Evolutionary conservation across 2,113 vertebrate genomes (phyloP).

Genomic region (Cinclus cinclus): DNA sequence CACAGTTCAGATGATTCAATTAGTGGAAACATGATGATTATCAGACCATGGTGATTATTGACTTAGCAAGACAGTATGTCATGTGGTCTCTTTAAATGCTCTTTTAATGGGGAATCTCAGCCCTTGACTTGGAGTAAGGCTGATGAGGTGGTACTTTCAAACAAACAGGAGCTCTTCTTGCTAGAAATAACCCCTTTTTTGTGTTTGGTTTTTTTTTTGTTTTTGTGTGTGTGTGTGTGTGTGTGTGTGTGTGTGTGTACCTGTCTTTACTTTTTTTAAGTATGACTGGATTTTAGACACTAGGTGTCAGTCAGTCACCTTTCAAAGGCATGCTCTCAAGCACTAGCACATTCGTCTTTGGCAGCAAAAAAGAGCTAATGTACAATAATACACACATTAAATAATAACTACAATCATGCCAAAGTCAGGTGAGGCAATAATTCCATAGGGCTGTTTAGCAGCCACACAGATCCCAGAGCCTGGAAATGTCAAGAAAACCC

Average conservation of each 20-base stretch:
- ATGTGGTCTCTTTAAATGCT: neutral
- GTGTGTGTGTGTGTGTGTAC: no score
- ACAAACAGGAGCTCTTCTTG: neutral
- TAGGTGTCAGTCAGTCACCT: slow-evolving; percentile 65
- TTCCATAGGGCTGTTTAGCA: neutral
- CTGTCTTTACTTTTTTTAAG: neutral
- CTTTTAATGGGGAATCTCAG: neutral
- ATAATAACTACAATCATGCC: neutral
- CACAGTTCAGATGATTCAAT: neutral
- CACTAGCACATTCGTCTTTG: neutral
- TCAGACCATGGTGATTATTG: neutral
- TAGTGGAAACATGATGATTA: neutral
- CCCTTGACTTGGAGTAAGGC: neutral
- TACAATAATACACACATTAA: neutral
- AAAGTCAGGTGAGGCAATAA: neutral
- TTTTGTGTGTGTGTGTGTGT: no score
- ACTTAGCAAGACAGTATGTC: neutral
- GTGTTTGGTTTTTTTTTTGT: neutral
- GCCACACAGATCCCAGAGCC: neutral
- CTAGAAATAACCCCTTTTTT: neutral
- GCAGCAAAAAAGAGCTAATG: neutral
- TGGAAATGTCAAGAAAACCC: neutral
- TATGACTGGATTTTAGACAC: slow-evolving; percentile 34
- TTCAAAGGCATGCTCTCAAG: neutral
- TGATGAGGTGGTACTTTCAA: neutral